Evolutionary conservation across 2,797 vertebrate genomes (phyloP).

Genomic region (Spinus pinus): DNA sequence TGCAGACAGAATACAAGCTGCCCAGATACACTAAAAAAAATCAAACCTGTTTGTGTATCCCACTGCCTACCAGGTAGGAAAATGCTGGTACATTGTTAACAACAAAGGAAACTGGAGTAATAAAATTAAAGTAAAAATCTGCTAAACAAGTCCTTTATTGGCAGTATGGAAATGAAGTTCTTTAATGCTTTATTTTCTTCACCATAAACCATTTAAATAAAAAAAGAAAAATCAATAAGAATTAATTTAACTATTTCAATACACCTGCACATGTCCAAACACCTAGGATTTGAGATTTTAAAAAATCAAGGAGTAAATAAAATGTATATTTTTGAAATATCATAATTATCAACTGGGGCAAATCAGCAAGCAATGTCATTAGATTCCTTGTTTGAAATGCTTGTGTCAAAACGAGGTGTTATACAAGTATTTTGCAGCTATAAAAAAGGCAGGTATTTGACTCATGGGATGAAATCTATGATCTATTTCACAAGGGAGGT

Average conservation of each 20-base stretch:
- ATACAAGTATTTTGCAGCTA: not conserved
- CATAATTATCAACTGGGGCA: not conserved
- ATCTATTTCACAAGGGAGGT: not conserved
- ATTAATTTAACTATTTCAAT: not conserved
- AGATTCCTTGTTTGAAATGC: not conserved
- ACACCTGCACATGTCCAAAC: not conserved
- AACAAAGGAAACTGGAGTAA: not conserved
- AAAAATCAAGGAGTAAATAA: not conserved
- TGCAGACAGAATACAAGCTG: not conserved
- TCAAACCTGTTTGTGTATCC: not conserved
- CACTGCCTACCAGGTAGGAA: not conserved
- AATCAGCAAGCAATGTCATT: not conserved
- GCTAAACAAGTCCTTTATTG: not conserved
- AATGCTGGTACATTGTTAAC: not conserved
- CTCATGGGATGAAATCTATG: not conserved
- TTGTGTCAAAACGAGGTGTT: not conserved
- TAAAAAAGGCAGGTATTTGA: not conserved
- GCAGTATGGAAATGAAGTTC: not conserved
- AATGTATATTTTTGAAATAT: not conserved
- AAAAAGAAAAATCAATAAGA: not conserved
- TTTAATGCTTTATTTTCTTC: not conserved
- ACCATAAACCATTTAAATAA: not conserved
- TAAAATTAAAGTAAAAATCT: not conserved
- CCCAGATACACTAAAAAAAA: not conserved
- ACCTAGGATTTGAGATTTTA: not conserved